phyloP scores from a whole-genome alignment of 2,797 vertebrate genomes.

The Meriones psammophilus region DNA sequence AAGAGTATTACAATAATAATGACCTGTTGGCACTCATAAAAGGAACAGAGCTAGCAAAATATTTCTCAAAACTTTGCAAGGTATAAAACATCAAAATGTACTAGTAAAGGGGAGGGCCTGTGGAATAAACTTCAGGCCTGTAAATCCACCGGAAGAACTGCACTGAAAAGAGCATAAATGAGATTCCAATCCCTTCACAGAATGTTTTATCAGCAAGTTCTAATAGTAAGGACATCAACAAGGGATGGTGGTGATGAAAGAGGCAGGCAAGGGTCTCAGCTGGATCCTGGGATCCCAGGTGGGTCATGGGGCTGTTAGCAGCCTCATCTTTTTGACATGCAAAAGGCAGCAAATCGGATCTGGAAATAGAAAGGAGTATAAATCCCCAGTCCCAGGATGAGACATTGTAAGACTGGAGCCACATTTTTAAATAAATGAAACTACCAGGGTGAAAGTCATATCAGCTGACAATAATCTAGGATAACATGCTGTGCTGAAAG shows the following conservation, averaged over 20 bases:
- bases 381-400: conserved; percentile 79
- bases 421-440: conserved; percentile 83
- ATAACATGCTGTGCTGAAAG: conserved; percentile 84
- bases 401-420: conserved; percentile 81
- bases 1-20: neutral
- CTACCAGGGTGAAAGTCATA: conserved; percentile 79
- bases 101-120: neutral
- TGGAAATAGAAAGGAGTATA: conserved; percentile 72
- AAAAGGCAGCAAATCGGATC: conserved; percentile 78
- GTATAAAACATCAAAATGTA: conserved; percentile 1
- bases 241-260: conserved; percentile 69
- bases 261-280: conserved; percentile 87
- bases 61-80: neutral
- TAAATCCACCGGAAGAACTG: neutral
- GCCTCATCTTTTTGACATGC: conserved; percentile 81
- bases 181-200: conserved; percentile 21
- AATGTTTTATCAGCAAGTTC: conserved; percentile 71
- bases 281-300: conserved; percentile 86
- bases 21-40: neutral
- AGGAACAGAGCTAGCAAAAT: neutral
- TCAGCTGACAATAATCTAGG: conserved; percentile 82
- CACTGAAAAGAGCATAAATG: neutral
- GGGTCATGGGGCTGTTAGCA: conserved; percentile 80
- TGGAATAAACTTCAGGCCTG: conserved; percentile 28
- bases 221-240: conserved; percentile 36